phyloP scores from a whole-genome alignment of 2,113 vertebrate species.

The Chamaea fasciata region DNA sequence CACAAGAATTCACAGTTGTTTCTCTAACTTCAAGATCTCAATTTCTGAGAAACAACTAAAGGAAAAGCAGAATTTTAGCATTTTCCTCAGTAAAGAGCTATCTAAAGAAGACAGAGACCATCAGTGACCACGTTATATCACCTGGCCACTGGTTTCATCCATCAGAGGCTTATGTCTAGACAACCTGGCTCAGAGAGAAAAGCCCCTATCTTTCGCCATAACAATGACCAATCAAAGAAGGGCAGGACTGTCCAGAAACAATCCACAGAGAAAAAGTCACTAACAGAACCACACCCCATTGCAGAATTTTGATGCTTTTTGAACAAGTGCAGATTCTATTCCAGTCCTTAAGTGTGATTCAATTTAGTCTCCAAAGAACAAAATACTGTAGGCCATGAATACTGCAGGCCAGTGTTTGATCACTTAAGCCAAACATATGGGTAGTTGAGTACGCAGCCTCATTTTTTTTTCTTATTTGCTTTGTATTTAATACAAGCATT shows the following conservation, averaged over 20 bases:
- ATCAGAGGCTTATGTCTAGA: not conserved
- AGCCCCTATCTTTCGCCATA: fast-evolving
- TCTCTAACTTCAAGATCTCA: not conserved
- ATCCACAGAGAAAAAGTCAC: not conserved
- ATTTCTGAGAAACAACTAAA: not conserved
- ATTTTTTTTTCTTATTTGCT: not conserved
- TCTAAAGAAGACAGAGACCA: not conserved
- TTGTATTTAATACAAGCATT: not conserved
- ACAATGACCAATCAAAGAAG: not conserved
- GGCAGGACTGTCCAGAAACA: not conserved
- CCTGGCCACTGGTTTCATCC: not conserved
- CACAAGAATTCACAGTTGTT: not conserved
- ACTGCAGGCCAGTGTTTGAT: not conserved
- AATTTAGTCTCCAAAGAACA: not conserved
- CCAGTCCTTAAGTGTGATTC: not conserved
- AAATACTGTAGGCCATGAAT: not conserved
- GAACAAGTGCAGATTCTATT: not conserved
- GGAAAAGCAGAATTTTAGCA: not conserved
- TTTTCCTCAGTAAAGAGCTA: not conserved
- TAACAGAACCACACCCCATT: not conserved
- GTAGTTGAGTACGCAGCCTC: not conserved
- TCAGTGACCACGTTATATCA: not conserved
- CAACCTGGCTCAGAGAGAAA: not conserved
- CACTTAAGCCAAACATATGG: not conserved
- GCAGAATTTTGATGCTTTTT: not conserved